A percentile compares a stretch with the other conserved stretches of the same genome.
phyloP scores from a whole-genome alignment of 2,888 invertebrate genomes.

The Ochlodes sylvanus region DNA sequence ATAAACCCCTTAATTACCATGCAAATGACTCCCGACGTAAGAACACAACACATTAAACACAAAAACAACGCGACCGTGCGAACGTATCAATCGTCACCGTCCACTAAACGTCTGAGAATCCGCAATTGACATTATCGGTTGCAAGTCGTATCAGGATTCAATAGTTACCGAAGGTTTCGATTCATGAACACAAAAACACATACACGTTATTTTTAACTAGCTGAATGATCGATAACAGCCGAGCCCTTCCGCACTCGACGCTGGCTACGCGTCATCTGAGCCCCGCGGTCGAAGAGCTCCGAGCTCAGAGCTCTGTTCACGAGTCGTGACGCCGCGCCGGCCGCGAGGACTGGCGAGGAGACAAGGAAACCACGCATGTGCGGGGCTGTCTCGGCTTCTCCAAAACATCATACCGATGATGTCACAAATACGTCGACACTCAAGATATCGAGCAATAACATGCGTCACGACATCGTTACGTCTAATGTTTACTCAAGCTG shows the following conservation, averaged over 20 bases:
- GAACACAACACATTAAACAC: slow-evolving; percentile 41
- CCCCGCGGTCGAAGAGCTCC: slow-evolving; percentile 4
- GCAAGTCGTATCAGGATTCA: neutral
- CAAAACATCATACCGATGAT: slow-evolving; percentile 55
- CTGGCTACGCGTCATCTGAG: slow-evolving; percentile 69
- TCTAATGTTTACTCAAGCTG: neutral
- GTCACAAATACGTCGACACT: slow-evolving; percentile 24
- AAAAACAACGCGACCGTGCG: slow-evolving; percentile 37
- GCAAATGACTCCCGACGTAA: slow-evolving; percentile 52
- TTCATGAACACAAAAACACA: slow-evolving; percentile 13
- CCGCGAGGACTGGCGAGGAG: slow-evolving; percentile 49
- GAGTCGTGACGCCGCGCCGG: slow-evolving; percentile 35
- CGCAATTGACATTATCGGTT: neutral
- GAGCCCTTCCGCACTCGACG: slow-evolving; percentile 62
- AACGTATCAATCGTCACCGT: slow-evolving; percentile 18
- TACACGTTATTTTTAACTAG: slow-evolving; percentile 25
- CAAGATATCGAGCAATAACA: slow-evolving; percentile 14
- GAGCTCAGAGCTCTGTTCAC: slow-evolving; percentile 12
- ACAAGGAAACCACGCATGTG: slow-evolving; percentile 77
- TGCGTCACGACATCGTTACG: slow-evolving; percentile 16
- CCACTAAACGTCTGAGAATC: slow-evolving; percentile 8
- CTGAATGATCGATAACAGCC: neutral
- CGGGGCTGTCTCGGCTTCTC: slow-evolving; percentile 66
- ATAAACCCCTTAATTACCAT: slow-evolving; percentile 63
- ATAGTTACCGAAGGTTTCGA: neutral